phyloP scores from a whole-genome alignment of 2,113 vertebrate species.

The Platichthys stellatus region DNA sequence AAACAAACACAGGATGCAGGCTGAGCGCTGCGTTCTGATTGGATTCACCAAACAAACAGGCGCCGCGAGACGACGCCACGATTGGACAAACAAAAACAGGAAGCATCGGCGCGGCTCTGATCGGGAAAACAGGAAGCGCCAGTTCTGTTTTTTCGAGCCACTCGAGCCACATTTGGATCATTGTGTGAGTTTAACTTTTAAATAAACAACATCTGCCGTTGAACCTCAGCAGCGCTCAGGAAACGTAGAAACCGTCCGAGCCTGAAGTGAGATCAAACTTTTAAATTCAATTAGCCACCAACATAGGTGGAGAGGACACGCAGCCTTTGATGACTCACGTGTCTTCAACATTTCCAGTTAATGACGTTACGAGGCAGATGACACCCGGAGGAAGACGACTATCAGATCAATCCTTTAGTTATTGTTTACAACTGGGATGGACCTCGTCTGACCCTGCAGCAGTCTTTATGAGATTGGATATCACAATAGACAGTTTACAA shows the following conservation, averaged over 20 bases:
- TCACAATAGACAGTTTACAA: background rate
- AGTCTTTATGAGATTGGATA: too few species aligned
- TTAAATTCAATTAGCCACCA: background rate
- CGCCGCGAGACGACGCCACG: constrained; percentile 16
- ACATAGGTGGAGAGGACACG: background rate
- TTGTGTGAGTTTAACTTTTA: constrained; percentile 1
- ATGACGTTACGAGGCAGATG: background rate
- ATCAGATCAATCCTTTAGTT: background rate
- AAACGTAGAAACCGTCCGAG: background rate
- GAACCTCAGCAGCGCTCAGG: background rate
- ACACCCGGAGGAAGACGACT: background rate
- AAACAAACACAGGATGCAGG: constrained; percentile 78
- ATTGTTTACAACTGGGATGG: background rate
- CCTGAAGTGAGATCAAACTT: background rate
- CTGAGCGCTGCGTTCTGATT: constrained; percentile 52
- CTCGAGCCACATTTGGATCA: constrained; percentile 38
- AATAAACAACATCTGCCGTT: constrained; percentile 25
- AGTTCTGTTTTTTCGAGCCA: constrained; percentile 39
- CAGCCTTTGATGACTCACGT: background rate
- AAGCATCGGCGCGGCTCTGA: constrained; percentile 50
- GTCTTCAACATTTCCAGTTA: background rate
- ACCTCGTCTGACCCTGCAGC: background rate
- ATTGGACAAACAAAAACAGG: constrained; percentile 80
- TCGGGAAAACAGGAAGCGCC: constrained; percentile 72
- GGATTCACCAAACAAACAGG: constrained; percentile 57